Base-by-base conservation (phyloP, 2,113 vertebrate genomes). In the Podocnemis expansa region DNA sequence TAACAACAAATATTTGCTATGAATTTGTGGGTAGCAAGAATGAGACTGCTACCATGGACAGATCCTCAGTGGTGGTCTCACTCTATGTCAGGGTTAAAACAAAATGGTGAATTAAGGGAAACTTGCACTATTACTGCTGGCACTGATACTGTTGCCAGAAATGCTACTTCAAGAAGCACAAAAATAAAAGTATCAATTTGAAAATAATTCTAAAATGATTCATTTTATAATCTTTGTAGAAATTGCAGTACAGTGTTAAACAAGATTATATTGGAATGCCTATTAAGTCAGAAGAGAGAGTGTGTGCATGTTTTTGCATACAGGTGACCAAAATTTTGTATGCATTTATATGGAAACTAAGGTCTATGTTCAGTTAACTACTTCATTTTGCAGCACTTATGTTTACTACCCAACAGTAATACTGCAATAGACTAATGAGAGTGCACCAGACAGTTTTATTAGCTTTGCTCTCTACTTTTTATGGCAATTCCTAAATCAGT, bases 401-500 rank as follows among this genome's bases (percentile, higher is more conserved):
- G 7, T 6, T 5, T 31, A 10, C 78, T 34, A 80, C 19, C 67
- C 55, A 13, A 34, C 41, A 29, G 34, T 38, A 75, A 84, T 38
- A 49, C 43, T 41, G 25, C 85, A 91, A 49, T 78, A 38, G 67
- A 43, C 41, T 80, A 81, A 84, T 78, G 78, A 91, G 55, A 5
- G 14, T 41, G 34, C 89, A 25, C 52, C 54, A 43, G 80, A 81
- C 34, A 73, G 51, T 60, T 95, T 96, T 90, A 78, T 41, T 24
- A 75, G 78, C 34, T 41, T 89, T 27, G 85, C 89, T 91, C 31
- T 75, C 7, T 12, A 19, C 52, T 75, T 94, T 97, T 97, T 93
- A 97, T 87, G 93, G 94, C 94, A 14, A 81, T 93, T 96, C 73
- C 85, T 38, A 94, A 41, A 93, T 84, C 19, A 51, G 90, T 97